phyloP scores from a whole-genome alignment of 2,888 invertebrate species.

The Phytoseiulus persimilis region DNA sequence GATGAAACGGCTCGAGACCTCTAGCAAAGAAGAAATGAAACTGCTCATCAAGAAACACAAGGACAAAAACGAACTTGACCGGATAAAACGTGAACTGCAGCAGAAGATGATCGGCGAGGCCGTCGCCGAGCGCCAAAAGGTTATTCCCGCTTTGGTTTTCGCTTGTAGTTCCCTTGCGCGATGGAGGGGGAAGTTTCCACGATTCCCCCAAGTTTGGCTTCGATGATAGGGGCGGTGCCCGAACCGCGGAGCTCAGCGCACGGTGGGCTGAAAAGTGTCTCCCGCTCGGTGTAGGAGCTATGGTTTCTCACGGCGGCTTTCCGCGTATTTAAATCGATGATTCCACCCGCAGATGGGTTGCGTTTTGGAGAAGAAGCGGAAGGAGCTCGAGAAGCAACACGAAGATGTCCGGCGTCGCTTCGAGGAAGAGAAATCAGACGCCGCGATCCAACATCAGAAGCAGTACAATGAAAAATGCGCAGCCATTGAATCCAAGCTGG shows the following conservation, averaged over 20 bases:
- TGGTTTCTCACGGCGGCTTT: not conserved
- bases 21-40: conserved; percentile 78
- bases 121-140: conserved; percentile 72
- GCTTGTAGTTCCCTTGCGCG: too few species aligned
- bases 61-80: conserved; percentile 75
- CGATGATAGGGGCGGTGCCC: too few species aligned
- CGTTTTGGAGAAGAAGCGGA: conserved; percentile 65
- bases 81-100: conserved; percentile 75
- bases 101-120: conserved; percentile 75
- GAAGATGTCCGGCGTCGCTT: conserved; percentile 64
- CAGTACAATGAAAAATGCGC: conserved; percentile 36
- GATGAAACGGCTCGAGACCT: conserved; percentile 69
- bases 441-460: conserved; percentile 15
- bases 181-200: too few species aligned
- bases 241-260: too few species aligned
- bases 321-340: not conserved
- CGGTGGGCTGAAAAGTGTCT: too few species aligned
- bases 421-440: conserved; percentile 57
- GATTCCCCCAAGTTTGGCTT: too few species aligned
- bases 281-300: not conserved
- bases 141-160: conserved; percentile 39
- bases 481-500: conserved; percentile 7
- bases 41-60: conserved; percentile 73
- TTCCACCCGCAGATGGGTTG: conserved; percentile 56
- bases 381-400: conserved; percentile 68